These are phyloP conservation scores for Trichosurus vulpecula DNA, from an alignment of 2,797 vertebrate species.

Conservation along the genomic window DNA sequence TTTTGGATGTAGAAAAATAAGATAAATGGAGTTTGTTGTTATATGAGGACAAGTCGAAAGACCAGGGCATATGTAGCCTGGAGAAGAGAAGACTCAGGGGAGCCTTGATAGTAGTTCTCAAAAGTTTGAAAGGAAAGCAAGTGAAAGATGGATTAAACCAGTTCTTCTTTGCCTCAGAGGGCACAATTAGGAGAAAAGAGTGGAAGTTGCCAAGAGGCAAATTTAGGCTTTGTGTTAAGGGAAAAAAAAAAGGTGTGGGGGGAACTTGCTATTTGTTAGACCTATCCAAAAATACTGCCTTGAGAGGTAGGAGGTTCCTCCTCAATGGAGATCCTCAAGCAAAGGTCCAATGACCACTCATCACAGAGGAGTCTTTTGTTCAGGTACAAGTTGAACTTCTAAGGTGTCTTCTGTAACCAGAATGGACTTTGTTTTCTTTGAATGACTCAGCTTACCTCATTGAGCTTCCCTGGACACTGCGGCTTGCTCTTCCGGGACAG, in stretches of 20 bases:
- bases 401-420: too few relatives aligned
- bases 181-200: background rate
- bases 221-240: background rate
- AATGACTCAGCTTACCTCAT: too few relatives aligned
- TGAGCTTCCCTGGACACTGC: too few relatives aligned
- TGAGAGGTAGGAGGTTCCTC: background rate
- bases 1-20: background rate
- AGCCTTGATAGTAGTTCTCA: background rate
- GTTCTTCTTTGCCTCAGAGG: background rate
- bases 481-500: too few relatives aligned
- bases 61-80: background rate
- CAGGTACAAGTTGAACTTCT: background rate
- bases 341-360: background rate
- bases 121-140: background rate
- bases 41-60: background rate
- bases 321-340: background rate
- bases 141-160: background rate
- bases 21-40: background rate
- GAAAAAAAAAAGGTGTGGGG: accelerated
- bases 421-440: too few relatives aligned
- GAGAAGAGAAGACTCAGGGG: background rate
- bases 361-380: background rate
- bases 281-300: background rate
- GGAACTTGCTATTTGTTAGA: background rate
- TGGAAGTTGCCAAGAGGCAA: background rate